phyloP scores from a whole-genome alignment of 2,113 vertebrate genomes.

The Pseudonaja textilis region DNA sequence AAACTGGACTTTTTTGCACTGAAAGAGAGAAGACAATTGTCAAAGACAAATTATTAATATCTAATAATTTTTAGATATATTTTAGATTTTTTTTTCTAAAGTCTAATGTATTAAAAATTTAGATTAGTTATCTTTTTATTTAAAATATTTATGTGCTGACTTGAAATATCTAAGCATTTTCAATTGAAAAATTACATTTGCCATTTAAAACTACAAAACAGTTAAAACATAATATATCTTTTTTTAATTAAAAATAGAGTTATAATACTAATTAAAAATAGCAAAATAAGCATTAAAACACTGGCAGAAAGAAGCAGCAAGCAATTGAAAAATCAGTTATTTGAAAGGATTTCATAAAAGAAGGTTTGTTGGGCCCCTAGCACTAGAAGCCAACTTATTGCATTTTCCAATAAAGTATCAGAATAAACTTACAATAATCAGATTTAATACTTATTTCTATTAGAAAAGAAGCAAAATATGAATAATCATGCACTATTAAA shows the following conservation, averaged over 20 bases:
- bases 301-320: background rate
- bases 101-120: background rate
- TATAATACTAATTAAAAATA: background rate
- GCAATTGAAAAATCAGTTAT: background rate
- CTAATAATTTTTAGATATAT: background rate
- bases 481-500: background rate
- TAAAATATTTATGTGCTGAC: background rate
- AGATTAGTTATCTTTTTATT: background rate
- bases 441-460: background rate
- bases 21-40: constrained; percentile 7
- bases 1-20: background rate
- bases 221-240: background rate
- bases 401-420: constrained; percentile 7
- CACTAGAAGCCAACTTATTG: background rate
- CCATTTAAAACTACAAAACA: background rate
- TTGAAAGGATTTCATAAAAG: background rate
- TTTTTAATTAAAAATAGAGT: background rate
- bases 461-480: background rate
- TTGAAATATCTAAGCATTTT: background rate
- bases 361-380: background rate
- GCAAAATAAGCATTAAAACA: background rate
- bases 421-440: background rate
- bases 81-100: background rate
- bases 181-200: background rate
- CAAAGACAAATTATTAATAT: background rate